These are phyloP conservation scores for Hippocampus zosterae DNA, from an alignment of 2,113 vertebrate species.

Conservation along the genomic window DNA sequence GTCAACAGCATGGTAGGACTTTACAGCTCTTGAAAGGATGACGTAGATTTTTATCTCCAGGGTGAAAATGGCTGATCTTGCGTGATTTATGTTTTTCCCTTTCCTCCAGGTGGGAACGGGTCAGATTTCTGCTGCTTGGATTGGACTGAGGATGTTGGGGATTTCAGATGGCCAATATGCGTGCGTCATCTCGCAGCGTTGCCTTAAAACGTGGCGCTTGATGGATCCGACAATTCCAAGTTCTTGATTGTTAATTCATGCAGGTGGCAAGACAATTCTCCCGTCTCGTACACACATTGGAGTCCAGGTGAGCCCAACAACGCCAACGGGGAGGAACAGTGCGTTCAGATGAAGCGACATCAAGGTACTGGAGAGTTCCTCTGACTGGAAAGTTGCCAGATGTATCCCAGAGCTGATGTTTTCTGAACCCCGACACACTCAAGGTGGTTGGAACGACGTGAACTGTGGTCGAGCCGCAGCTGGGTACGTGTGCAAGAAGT, in stretches of 20 bases:
- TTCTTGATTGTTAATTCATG: background rate
- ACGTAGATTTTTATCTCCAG: background rate
- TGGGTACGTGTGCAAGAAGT: slow-evolving; percentile 76
- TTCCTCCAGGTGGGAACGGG: slow-evolving; percentile 71
- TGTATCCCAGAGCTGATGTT: background rate
- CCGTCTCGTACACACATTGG: slow-evolving; percentile 71
- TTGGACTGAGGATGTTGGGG: slow-evolving; percentile 67
- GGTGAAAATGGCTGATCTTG: background rate
- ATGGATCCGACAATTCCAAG: background rate
- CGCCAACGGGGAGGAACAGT: slow-evolving; percentile 74
- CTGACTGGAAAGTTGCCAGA: background rate
- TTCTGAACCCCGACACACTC: background rate
- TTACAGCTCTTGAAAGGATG: background rate
- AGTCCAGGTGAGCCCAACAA: slow-evolving; percentile 72
- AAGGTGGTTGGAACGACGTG: slow-evolving; percentile 74
- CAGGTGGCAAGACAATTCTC: slow-evolving; percentile 71
- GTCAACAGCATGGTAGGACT: slow-evolving; percentile 67
- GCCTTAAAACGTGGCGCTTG: background rate
- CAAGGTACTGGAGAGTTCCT: slow-evolving; percentile 53
- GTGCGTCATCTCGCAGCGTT: slow-evolving; percentile 19
- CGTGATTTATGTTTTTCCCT: background rate
- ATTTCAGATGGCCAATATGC: slow-evolving; percentile 53
- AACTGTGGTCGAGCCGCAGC: slow-evolving; percentile 69
- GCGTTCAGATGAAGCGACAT: slow-evolving; percentile 73
- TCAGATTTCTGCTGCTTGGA: slow-evolving; percentile 59